phyloP scores from a whole-genome alignment of 2,797 vertebrate species.

The Enteromius treurensis region DNA sequence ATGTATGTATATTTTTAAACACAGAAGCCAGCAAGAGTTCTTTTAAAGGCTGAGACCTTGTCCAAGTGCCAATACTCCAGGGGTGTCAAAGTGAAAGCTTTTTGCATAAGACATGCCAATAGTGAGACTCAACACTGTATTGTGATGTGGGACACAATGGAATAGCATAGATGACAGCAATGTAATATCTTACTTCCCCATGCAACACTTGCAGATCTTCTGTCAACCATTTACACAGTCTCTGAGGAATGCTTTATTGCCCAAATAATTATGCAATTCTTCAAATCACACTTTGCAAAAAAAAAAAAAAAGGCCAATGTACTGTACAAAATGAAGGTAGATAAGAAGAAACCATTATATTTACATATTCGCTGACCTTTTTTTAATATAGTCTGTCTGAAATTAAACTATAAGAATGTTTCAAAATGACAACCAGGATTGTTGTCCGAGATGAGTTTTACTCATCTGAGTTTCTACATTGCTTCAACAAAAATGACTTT shows the following conservation, averaged over 20 bases:
- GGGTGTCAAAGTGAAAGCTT: slow-evolving; percentile 42
- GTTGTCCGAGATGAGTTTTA: slow-evolving; percentile 37
- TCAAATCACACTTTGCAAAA: background rate
- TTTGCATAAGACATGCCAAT: slow-evolving; percentile 32
- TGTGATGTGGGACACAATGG: background rate
- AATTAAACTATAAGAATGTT: slow-evolving; percentile 44
- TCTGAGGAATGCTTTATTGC: background rate
- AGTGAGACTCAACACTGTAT: slow-evolving; percentile 30
- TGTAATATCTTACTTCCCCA: slow-evolving; percentile 44
- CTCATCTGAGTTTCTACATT: slow-evolving; percentile 11
- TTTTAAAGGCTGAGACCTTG: slow-evolving; percentile 41
- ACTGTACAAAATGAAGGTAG: slow-evolving; percentile 10
- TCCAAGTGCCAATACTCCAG: slow-evolving; percentile 22
- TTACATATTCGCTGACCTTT: slow-evolving; percentile 22
- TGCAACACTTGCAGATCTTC: slow-evolving; percentile 28
- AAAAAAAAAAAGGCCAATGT: background rate
- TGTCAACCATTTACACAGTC: slow-evolving; percentile 13
- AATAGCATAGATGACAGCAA: slow-evolving; percentile 25
- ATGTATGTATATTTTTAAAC: background rate
- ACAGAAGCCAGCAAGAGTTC: background rate
- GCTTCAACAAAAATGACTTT: slow-evolving; percentile 45
- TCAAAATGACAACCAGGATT: slow-evolving; percentile 51
- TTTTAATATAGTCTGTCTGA: slow-evolving; percentile 20
- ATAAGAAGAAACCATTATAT: background rate
- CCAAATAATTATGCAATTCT: background rate